phyloP scores from a whole-genome alignment of 2,797 vertebrate genomes.

The Pseudochirops corinnae region DNA sequence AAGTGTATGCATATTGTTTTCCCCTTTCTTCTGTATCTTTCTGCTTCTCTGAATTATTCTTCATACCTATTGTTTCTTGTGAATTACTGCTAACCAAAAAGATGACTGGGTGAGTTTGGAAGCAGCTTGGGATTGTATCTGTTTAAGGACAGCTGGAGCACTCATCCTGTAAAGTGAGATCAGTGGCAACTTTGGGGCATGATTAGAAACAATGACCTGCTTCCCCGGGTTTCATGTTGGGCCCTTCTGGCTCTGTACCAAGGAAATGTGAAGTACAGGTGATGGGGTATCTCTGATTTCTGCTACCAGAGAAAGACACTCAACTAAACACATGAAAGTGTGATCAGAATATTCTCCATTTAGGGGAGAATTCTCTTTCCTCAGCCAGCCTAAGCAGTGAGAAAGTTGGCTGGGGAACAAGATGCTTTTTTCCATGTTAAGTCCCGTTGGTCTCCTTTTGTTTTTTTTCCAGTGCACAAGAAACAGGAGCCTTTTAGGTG shows the following conservation, averaged over 20 bases:
- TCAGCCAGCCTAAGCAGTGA: constrained; percentile 29
- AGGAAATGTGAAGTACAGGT: neutral
- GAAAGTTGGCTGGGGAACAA: constrained; percentile 54
- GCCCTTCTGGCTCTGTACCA: constrained; percentile 32
- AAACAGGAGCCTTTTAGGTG: constrained; percentile 61
- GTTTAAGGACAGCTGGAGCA: neutral
- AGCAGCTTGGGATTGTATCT: neutral
- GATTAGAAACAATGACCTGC: constrained; percentile 55
- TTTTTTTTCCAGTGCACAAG: constrained; percentile 40
- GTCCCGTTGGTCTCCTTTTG: constrained; percentile 23
- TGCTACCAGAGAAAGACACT: constrained; percentile 4
- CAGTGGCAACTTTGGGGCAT: constrained; percentile 29
- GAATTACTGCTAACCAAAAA: neutral
- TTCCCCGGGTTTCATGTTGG: constrained; percentile 61
- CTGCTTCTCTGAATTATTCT: neutral
- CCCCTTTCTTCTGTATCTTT: neutral
- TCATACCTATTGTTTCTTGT: neutral
- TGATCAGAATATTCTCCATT: neutral
- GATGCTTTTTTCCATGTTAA: constrained; percentile 45
- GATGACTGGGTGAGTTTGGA: neutral
- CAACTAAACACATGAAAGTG: neutral
- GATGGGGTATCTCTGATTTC: neutral
- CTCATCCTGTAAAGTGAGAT: constrained; percentile 57
- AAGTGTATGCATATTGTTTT: neutral
- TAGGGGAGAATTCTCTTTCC: constrained; percentile 6